Conservation (phyloP, 2,113 vertebrate species). For the Paratilapia polleni region DNA sequence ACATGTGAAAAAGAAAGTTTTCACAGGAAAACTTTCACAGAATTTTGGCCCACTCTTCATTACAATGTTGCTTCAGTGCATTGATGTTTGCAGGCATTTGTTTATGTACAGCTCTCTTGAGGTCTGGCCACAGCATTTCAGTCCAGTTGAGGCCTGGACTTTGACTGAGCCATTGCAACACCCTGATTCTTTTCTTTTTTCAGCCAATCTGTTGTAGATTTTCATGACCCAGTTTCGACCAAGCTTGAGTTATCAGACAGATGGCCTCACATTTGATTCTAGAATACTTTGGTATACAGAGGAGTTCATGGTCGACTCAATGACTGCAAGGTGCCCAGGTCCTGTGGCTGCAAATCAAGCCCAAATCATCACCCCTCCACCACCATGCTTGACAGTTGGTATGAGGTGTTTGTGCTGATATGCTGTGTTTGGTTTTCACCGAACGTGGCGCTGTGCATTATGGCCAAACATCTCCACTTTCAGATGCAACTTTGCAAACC, state of each 20-base stretch:
- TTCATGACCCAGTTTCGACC: background rate
- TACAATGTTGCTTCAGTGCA: background rate
- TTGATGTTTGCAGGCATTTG: background rate
- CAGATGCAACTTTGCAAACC: background rate
- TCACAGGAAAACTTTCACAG: background rate
- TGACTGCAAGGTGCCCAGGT: background rate
- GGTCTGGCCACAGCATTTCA: background rate
- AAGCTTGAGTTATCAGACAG: background rate
- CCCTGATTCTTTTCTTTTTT: no score
- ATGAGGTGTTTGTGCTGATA: no score
- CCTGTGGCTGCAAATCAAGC: background rate
- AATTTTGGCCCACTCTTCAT: background rate
- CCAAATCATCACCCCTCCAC: background rate
- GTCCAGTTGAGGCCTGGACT: background rate
- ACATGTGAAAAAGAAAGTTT: no score
- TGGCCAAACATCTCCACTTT: background rate
- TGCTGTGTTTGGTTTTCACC: no score
- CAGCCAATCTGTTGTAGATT: background rate
- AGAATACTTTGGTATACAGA: background rate
- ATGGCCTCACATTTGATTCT: background rate
- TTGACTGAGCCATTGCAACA: background rate
- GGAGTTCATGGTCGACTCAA: background rate
- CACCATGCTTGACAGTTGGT: background rate
- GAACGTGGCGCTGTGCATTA: no score
- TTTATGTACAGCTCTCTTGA: background rate